Percentiles rank a stretch among this genome's conserved stretches.
Evolutionary conservation across 2,888 invertebrate species (phyloP).

Genomic region (Geophilus truncorum): DNA sequence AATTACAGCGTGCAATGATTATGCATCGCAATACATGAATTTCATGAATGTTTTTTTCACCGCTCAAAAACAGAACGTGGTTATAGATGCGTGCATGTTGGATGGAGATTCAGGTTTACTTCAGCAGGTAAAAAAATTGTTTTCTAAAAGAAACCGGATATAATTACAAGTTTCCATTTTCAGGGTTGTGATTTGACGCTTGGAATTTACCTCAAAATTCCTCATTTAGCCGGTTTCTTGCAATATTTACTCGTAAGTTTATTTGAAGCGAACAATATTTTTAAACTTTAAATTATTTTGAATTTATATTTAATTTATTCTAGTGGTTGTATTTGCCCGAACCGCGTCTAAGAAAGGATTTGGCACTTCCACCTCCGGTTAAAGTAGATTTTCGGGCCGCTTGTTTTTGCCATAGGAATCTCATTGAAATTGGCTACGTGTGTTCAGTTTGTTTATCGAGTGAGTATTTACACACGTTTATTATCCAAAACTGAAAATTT

Average conservation of each 20-base stretch:
- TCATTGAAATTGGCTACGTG: constrained; percentile 93
- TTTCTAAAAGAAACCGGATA: background rate
- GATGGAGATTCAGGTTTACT: constrained; percentile 84
- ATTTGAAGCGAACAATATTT: background rate
- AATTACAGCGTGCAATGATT: constrained; percentile 84
- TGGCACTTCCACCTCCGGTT: constrained; percentile 81
- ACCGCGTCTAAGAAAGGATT: constrained; percentile 57
- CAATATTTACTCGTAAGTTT: constrained; percentile 77
- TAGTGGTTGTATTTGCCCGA: constrained; percentile 90
- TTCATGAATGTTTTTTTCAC: constrained; percentile 99
- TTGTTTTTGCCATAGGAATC: constrained; percentile 93
- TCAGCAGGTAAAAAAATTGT: constrained; percentile 60
- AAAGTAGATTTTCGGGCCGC: constrained; percentile 95
- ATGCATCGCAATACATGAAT: constrained; percentile 93
- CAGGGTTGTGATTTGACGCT: constrained; percentile 90
- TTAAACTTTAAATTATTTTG: no score
- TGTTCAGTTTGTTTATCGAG: constrained; percentile 96
- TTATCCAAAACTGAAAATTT: background rate
- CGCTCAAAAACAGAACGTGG: constrained; percentile 81
- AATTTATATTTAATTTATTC: constrained; percentile 26
- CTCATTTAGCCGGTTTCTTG: constrained; percentile 75
- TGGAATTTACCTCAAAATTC: constrained; percentile 83
- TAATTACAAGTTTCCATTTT: constrained; percentile 30
- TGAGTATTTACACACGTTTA: constrained; percentile 52
- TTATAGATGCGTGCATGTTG: constrained; percentile 87